These are phyloP conservation scores for Carcinoscorpius rotundicauda DNA, from an alignment of 1,140 invertebrate species.

Conservation along the genomic window DNA sequence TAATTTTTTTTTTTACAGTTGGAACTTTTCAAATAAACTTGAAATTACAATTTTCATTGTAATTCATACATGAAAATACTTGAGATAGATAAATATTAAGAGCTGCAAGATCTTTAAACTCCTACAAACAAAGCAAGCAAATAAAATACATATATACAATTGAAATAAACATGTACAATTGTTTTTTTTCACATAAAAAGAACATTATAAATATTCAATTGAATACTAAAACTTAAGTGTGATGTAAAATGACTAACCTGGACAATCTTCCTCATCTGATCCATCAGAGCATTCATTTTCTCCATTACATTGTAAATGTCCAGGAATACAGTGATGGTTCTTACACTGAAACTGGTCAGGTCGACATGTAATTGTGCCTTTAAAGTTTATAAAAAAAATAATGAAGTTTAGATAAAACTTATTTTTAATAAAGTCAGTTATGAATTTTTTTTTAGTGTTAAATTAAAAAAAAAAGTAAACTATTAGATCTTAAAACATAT, in stretches of 20 bases:
- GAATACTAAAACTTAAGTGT: slow-evolving; percentile 28
- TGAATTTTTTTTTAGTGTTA: too few species aligned
- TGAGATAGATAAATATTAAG: too few species aligned
- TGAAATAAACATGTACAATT: slow-evolving; percentile 54
- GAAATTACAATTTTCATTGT: too few species aligned
- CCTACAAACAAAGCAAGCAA: background rate
- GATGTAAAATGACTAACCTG: slow-evolving; percentile 49
- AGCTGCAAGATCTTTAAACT: too few species aligned
- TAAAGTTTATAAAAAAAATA: too few species aligned
- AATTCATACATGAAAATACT: too few species aligned
- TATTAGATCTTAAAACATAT: too few species aligned
- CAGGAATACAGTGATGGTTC: slow-evolving; percentile 46
- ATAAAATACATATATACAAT: background rate
- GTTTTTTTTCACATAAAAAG: slow-evolving; percentile 73
- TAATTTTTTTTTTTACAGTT: too few species aligned
- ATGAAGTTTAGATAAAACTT: too few species aligned
- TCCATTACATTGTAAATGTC: slow-evolving; percentile 22
- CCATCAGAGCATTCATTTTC: slow-evolving; percentile 23
- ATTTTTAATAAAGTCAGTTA: too few species aligned
- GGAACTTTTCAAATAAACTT: too few species aligned
- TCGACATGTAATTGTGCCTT: slow-evolving; percentile 33
- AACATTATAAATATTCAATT: background rate
- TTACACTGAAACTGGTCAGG: slow-evolving; percentile 52
- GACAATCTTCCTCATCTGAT: slow-evolving; percentile 23
- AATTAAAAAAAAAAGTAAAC: too few species aligned